phyloP scores from a whole-genome alignment of 2,797 vertebrate species.

The Adelosebastes latens region DNA sequence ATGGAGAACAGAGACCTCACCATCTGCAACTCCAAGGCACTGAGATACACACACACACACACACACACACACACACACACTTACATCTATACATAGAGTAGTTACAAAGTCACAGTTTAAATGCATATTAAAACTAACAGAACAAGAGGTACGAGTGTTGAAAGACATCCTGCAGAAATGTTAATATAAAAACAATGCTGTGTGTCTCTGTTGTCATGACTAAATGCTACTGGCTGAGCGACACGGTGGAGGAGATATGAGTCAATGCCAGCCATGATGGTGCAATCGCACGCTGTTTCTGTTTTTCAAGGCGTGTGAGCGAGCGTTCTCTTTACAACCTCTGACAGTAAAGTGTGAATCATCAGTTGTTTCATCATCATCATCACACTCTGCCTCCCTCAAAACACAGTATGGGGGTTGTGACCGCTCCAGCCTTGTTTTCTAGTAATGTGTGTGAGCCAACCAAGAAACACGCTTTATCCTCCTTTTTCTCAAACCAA shows the following conservation, averaged over 20 bases:
- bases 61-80: background rate
- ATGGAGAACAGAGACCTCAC: slow-evolving; percentile 58
- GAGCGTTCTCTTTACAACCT: slow-evolving; percentile 64
- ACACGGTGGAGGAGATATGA: slow-evolving; percentile 40
- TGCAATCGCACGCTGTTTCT: slow-evolving; percentile 47
- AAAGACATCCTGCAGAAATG: background rate
- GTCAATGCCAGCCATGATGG: slow-evolving; percentile 36
- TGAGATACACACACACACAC: background rate
- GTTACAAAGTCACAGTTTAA: background rate
- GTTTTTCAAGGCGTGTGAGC: slow-evolving; percentile 56
- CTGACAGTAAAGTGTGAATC: slow-evolving; percentile 81
- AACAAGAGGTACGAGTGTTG: background rate
- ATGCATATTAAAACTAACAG: background rate
- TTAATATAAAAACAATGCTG: slow-evolving; percentile 3
- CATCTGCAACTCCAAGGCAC: slow-evolving; percentile 47
- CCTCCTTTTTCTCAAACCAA: slow-evolving; percentile 5
- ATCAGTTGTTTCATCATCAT: slow-evolving; percentile 71
- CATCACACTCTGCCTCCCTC: slow-evolving; percentile 62
- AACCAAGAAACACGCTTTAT: slow-evolving; percentile 5
- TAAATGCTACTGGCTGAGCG: slow-evolving; percentile 37
- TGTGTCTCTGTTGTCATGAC: slow-evolving; percentile 20
- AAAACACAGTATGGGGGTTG: slow-evolving; percentile 53
- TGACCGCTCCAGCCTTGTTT: slow-evolving; percentile 58
- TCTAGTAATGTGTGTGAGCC: slow-evolving; percentile 63
- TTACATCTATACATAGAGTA: background rate